These are phyloP conservation scores for Polylopha cassiicola DNA, from an alignment of 2,888 invertebrate species.

Conservation along the genomic window DNA sequence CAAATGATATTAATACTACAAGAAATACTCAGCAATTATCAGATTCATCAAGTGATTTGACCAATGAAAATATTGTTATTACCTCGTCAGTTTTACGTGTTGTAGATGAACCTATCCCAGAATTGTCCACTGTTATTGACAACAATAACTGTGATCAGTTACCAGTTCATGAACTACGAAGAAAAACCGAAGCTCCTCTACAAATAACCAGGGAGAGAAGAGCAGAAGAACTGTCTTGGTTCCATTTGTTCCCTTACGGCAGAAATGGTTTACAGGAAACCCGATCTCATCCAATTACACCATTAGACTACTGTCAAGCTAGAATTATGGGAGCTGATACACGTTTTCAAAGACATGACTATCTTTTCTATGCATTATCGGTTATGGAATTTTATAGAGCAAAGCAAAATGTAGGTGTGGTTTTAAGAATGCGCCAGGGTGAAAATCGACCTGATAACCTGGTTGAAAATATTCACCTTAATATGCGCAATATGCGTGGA, in stretches of 20 bases:
- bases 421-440: background rate
- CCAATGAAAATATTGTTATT: too few relatives aligned
- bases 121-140: background rate
- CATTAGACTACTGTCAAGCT: slow-evolving; percentile 1
- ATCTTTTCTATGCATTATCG: slow-evolving; percentile 1
- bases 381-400: background rate
- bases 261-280: slow-evolving; percentile 1
- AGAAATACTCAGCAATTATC: too few relatives aligned
- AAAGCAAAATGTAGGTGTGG: slow-evolving; percentile 2
- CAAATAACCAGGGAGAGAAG: background rate
- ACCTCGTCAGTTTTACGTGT: too few relatives aligned
- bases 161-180: background rate
- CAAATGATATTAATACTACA: background rate
- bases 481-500: slow-evolving; percentile 3
- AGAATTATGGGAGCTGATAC: background rate
- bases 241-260: background rate
- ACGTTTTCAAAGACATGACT: slow-evolving; percentile 1
- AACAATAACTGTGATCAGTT: background rate
- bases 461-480: slow-evolving; percentile 3
- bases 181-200: slow-evolving; percentile 1
- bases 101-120: too few relatives aligned
- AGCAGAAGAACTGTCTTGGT: slow-evolving; percentile 4
- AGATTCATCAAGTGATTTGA: too few relatives aligned
- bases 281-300: background rate
- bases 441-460: background rate